Evolutionary conservation across 2,888 invertebrate genomes (phyloP), one percentile per base, ranked within the genome.

Genomic region (Volucella inanis): DNA sequence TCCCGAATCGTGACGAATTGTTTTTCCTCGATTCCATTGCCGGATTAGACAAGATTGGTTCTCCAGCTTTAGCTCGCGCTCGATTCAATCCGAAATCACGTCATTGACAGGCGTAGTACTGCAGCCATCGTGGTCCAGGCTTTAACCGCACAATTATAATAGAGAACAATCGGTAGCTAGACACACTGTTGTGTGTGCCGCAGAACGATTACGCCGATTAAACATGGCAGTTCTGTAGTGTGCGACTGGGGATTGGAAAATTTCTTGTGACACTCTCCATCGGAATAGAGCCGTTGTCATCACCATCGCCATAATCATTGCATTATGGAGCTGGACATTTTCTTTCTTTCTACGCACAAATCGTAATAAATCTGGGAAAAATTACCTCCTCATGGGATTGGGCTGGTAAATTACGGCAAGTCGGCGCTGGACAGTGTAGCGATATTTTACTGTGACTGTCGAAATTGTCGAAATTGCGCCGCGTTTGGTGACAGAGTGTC

Each of bases 181-280:
- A 41, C 87, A 80, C 55, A 55, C 78, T 65, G 85, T 54, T 81
- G 70, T 80, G 59, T 78, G 57, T 52, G 68, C 62, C 64, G 83
- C 88, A 77, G 54, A 78, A 76, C 79, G 86, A 82, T 88, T 87
- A 74, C 76, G 74, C 59, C 78, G 85, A 70, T 74, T 79, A 68
- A 85, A 88, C 83, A 78, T 88, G 79, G 75, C 80, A 74, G 74
- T 38, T 62, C 55, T 57, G 71, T 82, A n/a, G 78, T 83, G 85
- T 81, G 74, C 55, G 2, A 31, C 6, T 31, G 31, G 31, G 55
- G 75, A 83, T 85, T 77, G 81, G 76, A 81, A 85, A 85, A 85
- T 86, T 70, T 82, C 77, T 82, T 82, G 57, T 86, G 85, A 77
- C 85, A 86, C 72, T 68, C 50, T 8, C 62, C 43, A 64, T 57